Evolutionary conservation across 2,113 vertebrate genomes (phyloP).

Genomic region (Hystrix cristata): DNA sequence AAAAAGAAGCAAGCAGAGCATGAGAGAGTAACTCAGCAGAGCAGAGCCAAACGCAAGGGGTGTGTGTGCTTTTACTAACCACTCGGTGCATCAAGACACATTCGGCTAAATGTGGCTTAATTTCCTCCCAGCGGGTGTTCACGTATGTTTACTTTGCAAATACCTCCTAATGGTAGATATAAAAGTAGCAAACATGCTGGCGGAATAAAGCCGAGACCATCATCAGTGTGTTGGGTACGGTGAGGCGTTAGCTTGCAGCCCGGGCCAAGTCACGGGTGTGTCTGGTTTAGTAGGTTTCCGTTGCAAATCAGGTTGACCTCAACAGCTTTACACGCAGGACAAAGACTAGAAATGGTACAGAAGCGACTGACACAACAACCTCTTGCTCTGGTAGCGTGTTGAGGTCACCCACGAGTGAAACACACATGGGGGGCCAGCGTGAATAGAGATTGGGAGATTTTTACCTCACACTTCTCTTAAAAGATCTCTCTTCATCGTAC

Average conservation of each 20-base stretch:
- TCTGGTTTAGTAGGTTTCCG: conserved; percentile 80
- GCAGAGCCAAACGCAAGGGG: conserved; percentile 85
- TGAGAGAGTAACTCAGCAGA: conserved; percentile 89
- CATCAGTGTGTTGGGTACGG: conserved; percentile 59
- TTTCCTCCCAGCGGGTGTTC: conserved; percentile 11
- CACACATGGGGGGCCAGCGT: conserved; percentile 69
- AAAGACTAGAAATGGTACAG: conserved; percentile 65
- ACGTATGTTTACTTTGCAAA: conserved; percentile 55
- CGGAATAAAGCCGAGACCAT: conserved; percentile 81
- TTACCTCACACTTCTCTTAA: conserved; percentile 96
- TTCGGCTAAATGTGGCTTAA: background rate
- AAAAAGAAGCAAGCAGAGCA: conserved; percentile 89
- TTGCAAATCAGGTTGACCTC: conserved; percentile 87
- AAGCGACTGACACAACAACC: conserved; percentile 3
- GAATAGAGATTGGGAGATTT: conserved; percentile 83
- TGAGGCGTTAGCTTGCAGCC: conserved; percentile 84
- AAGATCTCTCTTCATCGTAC: conserved; percentile 95
- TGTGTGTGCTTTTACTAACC: conserved; percentile 69
- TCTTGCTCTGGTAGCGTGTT: conserved; percentile 85
- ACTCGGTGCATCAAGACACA: conserved; percentile 12
- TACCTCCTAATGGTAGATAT: conserved; percentile 65
- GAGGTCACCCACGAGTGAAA: conserved; percentile 85
- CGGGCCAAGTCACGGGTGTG: conserved; percentile 79
- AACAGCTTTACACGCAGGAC: conserved; percentile 87
- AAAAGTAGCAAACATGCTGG: conserved; percentile 85